Conservation (phyloP, 2,888 invertebrate species). For the Linyphia triangularis region DNA sequence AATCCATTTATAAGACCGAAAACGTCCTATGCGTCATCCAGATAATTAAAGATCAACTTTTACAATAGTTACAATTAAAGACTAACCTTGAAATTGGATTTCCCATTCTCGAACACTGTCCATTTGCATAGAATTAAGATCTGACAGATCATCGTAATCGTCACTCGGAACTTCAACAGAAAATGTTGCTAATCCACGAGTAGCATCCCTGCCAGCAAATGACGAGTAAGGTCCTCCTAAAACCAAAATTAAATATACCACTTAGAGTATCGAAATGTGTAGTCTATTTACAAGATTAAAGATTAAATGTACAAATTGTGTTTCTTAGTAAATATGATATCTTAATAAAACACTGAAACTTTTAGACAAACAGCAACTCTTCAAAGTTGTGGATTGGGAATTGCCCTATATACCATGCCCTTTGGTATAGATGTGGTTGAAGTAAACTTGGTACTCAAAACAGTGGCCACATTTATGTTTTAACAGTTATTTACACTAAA, state of each 20-base stretch:
- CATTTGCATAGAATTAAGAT: slow-evolving; percentile 95
- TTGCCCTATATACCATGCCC: too few species aligned
- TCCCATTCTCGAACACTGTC: slow-evolving; percentile 98
- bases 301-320: background rate
- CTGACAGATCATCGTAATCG: slow-evolving; percentile 96
- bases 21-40: too few species aligned
- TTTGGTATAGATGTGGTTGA: too few species aligned
- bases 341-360: too few species aligned
- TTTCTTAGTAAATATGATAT: too few species aligned
- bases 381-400: background rate
- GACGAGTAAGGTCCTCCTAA: slow-evolving; percentile 95
- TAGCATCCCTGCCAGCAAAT: slow-evolving; percentile 97
- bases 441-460: too few species aligned
- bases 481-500: too few species aligned
- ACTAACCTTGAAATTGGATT: slow-evolving; percentile 93
- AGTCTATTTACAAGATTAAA: background rate
- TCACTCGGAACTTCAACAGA: slow-evolving; percentile 89
- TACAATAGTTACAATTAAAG: too few species aligned
- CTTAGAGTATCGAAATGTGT: too few species aligned
- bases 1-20: too few species aligned
- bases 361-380: background rate
- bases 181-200: slow-evolving; percentile 95
- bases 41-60: too few species aligned
- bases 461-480: too few species aligned
- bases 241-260: slow-evolving; percentile 27